Percentiles rank a stretch among this genome's conserved stretches.
phyloP scores from a whole-genome alignment of 2,888 invertebrate species.

The Cataglyphis cursor region DNA sequence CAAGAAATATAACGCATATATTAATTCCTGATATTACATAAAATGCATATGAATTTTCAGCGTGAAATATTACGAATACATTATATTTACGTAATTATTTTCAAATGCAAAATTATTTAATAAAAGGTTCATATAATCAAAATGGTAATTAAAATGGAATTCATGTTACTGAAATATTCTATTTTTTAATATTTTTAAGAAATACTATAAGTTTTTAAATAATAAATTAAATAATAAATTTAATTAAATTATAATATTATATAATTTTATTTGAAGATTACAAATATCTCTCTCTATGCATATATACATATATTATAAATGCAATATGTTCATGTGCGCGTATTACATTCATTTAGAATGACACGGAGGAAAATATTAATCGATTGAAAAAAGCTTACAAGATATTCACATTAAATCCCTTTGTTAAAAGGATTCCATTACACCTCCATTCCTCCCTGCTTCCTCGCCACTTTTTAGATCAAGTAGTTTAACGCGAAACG shows the following conservation, averaged over 20 bases:
- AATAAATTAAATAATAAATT: neutral
- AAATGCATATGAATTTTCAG: slow-evolving; percentile 3
- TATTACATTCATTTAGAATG: neutral
- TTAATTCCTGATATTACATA: slow-evolving; percentile 11
- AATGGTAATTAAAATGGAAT: neutral
- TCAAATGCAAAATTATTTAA: slow-evolving; percentile 14
- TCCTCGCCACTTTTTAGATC: neutral
- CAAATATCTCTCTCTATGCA: neutral
- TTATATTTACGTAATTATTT: slow-evolving; percentile 9
- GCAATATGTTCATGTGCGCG: neutral
- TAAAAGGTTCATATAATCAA: neutral
- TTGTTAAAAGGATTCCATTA: slow-evolving; percentile 16
- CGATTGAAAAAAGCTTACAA: neutral
- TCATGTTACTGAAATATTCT: neutral
- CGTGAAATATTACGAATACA: slow-evolving; percentile 2
- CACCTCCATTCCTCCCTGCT: neutral
- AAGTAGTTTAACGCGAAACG: neutral
- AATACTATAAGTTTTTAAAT: neutral
- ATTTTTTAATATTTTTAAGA: neutral
- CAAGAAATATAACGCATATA: slow-evolving; percentile 29
- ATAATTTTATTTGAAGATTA: neutral
- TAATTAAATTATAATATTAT: neutral
- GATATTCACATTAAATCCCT: slow-evolving; percentile 11
- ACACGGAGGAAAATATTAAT: neutral
- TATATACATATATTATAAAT: neutral